Conservation (phyloP, 2,888 invertebrate genomes). For the Mesorhabditis belari region DNA sequence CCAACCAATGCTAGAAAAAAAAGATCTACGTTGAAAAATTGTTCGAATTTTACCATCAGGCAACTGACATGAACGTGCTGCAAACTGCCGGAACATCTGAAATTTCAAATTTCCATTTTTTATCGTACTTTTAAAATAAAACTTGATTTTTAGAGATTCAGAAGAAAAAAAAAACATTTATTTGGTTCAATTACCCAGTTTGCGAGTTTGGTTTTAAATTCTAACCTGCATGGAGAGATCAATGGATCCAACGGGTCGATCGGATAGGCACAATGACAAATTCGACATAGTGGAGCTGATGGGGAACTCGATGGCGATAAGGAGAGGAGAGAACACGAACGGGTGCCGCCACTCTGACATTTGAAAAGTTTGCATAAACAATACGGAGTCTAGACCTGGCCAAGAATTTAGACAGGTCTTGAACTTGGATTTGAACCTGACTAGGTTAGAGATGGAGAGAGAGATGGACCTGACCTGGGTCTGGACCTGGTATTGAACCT, state of each 20-base stretch:
- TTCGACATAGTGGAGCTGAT: slow-evolving; percentile 56
- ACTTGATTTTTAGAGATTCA: no score
- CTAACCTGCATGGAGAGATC: slow-evolving; percentile 58
- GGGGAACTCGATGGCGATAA: slow-evolving; percentile 28
- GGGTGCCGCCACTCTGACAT: slow-evolving; percentile 13
- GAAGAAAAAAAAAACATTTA: no score
- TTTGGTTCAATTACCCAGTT: no score
- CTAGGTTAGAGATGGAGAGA: no score
- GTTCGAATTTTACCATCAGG: slow-evolving; percentile 54
- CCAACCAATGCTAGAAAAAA: slow-evolving; percentile 58
- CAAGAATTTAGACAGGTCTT: neutral
- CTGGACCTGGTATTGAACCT: no score
- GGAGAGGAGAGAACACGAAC: slow-evolving; percentile 18
- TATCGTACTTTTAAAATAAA: no score
- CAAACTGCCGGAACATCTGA: slow-evolving; percentile 57
- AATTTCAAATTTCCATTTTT: neutral
- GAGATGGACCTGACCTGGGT: no score
- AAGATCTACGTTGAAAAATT: neutral
- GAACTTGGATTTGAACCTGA: no score
- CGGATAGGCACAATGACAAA: slow-evolving; percentile 59
- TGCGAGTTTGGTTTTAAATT: neutral
- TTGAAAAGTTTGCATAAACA: neutral
- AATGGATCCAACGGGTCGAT: slow-evolving; percentile 53
- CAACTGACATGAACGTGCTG: slow-evolving; percentile 59
- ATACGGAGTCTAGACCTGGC: neutral